Base-by-base conservation (phyloP, 2,113 vertebrate genomes). In the Phrynocephalus versicolor region DNA sequence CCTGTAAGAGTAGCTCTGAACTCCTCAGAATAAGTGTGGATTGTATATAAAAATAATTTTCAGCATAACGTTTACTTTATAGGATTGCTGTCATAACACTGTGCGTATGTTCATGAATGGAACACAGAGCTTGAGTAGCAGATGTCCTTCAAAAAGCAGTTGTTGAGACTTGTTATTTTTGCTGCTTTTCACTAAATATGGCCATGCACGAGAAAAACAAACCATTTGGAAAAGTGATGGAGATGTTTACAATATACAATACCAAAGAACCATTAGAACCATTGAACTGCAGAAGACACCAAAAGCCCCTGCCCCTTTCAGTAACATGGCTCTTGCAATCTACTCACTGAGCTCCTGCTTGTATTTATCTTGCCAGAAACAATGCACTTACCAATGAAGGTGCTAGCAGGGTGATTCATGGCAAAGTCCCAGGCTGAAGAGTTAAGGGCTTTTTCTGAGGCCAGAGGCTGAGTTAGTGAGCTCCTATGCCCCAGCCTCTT, bases 81-180 rank as follows among this genome's bases (percentile, higher is more conserved):
- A 79, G 12, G 1, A n/a, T 74, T 85, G 74, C 13, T 75, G 3
- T 77, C 60, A 33, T 1, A 85, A 41, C 72, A 75, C 0, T 67
- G 41, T 58, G 62, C 71, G n/a, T n/a, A n/a, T n/a, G 81, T 79
- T 41, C n/a, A 82, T 33, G 30, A 82, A 82, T 0, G 12, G 65
- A 87, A 87, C 18, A 27, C 18, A 67, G 45, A 45, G 41, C 39
- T 67, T 57, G 35, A 90, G 73, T 2, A 89, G 30, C 3, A 82
- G 8, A 85, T 86, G 33, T 60, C 82, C 88, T 87, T 84, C 73
- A 80, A 89, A n/a, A 89, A 82, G 14, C 25, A 69, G 55, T 30
- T 25, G 37, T 25, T 80, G 71, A 3, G 60, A 15, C 7, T 57
- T 71, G 88, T 91, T 60, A 30, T 60, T 41, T 74, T 58, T 65